Evolutionary conservation across 1,140 invertebrate genomes (phyloP), one percentile per base, ranked within the genome.

Genomic region (Hyles euphorbiae): DNA sequence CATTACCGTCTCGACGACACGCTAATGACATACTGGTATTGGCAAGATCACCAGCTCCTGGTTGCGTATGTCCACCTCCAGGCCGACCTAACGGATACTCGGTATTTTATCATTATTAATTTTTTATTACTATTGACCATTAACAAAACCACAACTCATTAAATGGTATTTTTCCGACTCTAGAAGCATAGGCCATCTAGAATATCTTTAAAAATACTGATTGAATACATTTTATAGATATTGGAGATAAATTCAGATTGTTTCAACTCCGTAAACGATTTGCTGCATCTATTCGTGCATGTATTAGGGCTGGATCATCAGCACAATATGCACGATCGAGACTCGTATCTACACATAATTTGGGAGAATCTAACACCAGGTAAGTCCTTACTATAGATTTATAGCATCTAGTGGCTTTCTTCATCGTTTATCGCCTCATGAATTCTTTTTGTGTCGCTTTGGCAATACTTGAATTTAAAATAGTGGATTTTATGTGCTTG

Each of bases 221-320:
- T 8, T 47, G 54, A 36, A 3, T 5, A 49, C 54, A 53, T 10
- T 52, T 65, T 72, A 2, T 66, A 83, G 81, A 56, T 57, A 32
- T 46, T 87, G n/a, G 47, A 64, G 47, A 77, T 86, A 7, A 78
- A 76, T 47, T 40, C 66, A 0, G 85, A 84, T 53, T 88, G 85
- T 65, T 88, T 88, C 65, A 84, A 84, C 58, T 87, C 83, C 0
- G 82, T 78, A 1, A 88, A 85, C 55, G 82, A 85, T 60, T 63
- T 88, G 3, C 72, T 88, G 11, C 85, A 88, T 50, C 9, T 83
- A 0, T 84, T 87, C 58, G 81, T 81, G 3, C 85, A 88, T 46
- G 55, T 85, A 1, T 56, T 86, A 9, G 85, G 85, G 0, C 55
- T 88, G 36, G 85, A 87, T n/a, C 85, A 88, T 51, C 82, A 88